Evolutionary conservation across 2,113 vertebrate species (phyloP).

Genomic region (Chaetops frenatus): DNA sequence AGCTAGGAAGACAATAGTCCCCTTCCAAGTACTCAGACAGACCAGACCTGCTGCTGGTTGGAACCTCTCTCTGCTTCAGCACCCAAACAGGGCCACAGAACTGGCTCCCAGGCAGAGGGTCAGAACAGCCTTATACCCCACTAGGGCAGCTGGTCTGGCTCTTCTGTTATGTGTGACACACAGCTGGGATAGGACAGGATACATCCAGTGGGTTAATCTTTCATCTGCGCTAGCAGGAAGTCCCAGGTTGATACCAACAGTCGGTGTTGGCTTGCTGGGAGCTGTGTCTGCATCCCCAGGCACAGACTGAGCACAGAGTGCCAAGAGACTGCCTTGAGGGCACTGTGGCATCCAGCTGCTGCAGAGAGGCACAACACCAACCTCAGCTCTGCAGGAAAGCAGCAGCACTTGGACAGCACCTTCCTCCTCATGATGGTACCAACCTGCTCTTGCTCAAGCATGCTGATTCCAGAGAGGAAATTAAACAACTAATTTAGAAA

Average conservation of each 20-base stretch:
- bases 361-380: not conserved
- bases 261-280: not conserved
- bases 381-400: not conserved
- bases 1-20: not conserved
- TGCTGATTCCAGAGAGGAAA: not conserved
- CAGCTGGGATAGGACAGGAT: not conserved
- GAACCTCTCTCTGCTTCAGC: not conserved
- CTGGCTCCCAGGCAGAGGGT: not conserved
- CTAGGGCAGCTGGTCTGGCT: not conserved
- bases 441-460: not conserved
- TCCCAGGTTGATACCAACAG: not conserved
- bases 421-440: not conserved
- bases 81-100: not conserved
- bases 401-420: not conserved
- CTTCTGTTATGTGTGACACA: rapidly evolving
- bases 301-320: not conserved
- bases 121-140: not conserved
- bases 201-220: not conserved
- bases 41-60: not conserved
- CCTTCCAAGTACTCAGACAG: not conserved
- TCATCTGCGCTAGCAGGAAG: not conserved
- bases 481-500: not conserved
- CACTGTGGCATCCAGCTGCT: not conserved
- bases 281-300: not conserved
- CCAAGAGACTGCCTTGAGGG: not conserved